Conservation (phyloP, 2,797 vertebrate species). For the Dicrostonyx torquatus region DNA sequence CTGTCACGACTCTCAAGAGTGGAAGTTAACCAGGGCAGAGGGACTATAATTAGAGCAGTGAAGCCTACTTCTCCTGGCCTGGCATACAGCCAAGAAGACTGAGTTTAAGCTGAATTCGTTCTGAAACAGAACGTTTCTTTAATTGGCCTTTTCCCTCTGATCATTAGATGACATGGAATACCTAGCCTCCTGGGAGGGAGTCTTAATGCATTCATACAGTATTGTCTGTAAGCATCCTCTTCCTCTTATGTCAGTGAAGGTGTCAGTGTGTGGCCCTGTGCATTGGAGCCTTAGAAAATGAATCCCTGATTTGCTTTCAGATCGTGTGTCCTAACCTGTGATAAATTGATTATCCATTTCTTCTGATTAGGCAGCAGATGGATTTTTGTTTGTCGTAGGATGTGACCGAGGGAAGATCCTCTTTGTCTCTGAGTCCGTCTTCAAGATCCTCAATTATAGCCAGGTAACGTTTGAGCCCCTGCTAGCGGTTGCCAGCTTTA, state of each 20-base stretch:
- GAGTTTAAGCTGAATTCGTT: conserved; percentile 1
- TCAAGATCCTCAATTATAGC: conserved; percentile 99
- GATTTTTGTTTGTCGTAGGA: conserved; percentile 99
- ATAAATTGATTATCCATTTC: conserved; percentile 79
- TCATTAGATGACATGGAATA: neutral
- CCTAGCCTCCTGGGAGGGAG: neutral
- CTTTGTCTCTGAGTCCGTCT: conserved; percentile 98
- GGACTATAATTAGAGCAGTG: neutral
- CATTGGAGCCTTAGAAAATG: conserved; percentile 23
- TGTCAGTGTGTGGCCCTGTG: neutral
- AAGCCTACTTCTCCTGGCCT: neutral
- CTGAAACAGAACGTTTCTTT: conserved; percentile 5
- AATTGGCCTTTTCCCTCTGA: neutral
- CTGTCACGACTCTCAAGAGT: neutral
- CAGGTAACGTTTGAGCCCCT: conserved; percentile 89
- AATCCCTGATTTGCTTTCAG: conserved; percentile 57
- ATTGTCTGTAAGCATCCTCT: neutral
- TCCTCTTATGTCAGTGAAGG: neutral
- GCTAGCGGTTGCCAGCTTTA: neutral
- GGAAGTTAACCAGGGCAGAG: neutral
- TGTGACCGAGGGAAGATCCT: conserved; percentile 99
- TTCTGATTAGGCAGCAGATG: conserved; percentile 94
- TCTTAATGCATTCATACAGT: neutral
- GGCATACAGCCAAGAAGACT: conserved; percentile 5
- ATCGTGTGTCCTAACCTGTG: conserved; percentile 65